Conservation (phyloP, 2,113 vertebrate genomes). For the Notarius quadriscutis region DNA sequence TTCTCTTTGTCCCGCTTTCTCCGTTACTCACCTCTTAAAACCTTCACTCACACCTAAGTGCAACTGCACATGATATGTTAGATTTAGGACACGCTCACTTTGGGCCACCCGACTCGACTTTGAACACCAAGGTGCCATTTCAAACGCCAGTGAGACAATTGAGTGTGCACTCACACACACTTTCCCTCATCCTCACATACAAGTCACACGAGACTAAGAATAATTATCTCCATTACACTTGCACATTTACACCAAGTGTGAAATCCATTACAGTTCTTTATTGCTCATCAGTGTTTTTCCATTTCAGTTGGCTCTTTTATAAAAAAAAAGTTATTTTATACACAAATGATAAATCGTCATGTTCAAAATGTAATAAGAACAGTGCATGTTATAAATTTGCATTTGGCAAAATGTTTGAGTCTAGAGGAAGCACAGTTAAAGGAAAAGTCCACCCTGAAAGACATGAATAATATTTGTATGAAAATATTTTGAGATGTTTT, state of each 20-base stretch:
- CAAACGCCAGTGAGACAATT: conserved; percentile 44
- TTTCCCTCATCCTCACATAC: neutral
- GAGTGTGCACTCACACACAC: conserved; percentile 19
- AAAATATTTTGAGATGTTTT: neutral
- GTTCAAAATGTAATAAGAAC: neutral
- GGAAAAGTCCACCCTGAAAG: neutral
- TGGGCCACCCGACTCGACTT: conserved; percentile 39
- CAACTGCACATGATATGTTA: conserved; percentile 54
- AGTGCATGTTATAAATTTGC: neutral
- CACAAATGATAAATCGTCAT: neutral
- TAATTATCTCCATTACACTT: neutral
- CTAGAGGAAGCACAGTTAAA: neutral
- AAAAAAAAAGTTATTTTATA: neutral
- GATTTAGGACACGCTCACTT: conserved; percentile 60
- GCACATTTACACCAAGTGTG: neutral
- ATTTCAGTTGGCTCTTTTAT: neutral
- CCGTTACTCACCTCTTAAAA: conserved; percentile 1
- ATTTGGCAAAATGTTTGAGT: neutral
- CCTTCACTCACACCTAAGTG: conserved; percentile 63
- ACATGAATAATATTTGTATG: neutral
- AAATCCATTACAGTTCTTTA: neutral
- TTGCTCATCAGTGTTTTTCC: neutral
- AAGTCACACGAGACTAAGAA: neutral
- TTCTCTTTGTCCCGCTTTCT: conserved; percentile 17
- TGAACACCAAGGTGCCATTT: conserved; percentile 62